Evolutionary conservation across 1,140 invertebrate genomes (phyloP), one percentile per base, ranked within the genome.

Genomic region (Caerostris darwini): DNA sequence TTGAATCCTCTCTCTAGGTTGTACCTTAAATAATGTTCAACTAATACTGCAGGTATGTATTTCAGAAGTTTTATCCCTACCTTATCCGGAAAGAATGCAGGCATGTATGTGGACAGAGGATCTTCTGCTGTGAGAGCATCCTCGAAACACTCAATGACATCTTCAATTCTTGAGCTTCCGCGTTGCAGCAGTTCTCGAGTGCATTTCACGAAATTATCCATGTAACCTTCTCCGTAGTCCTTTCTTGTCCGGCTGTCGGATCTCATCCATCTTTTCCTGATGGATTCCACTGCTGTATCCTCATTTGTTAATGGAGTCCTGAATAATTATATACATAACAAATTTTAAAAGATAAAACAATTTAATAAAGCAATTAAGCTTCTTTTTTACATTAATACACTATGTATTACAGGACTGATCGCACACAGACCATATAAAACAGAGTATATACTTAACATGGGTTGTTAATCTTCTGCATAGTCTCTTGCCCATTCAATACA

Each of bases 171-270:
- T 7, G 17, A 17, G 19, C 88, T 94, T 7, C 14, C 17, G 1
- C 69, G 71, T 2, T 5, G 14, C 54, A 85, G 4, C 3, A 94
- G 71, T 6, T 64, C n/a, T 3, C 17, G 8, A 3, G 17, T 54
- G 7, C 7, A 50, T 12, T 94, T 6, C 88, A 96, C 95, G 92
- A 96, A 96, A 82, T 95, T 95, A 56, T 95, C 69, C 77, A 95
- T 95, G 94, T 96, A 96, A 64, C 88, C 95, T 58, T 96, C 95
- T 1, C 96, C 96, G 94, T 96, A 96, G n/a, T 95, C 95, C 50
- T 94, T 57, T 67, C 94, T 95, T 50, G 96, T 95, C 8, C 96
- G 95, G 34, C 95, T 90, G 0, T 95, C 95, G 50, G 95, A 95
- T 58, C 94, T 64, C 54, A 95, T 81, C 96, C 96, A 96, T 50